A percentile compares a stretch with the other conserved stretches of the same genome.
phyloP scores from a whole-genome alignment of 2,888 invertebrate species.

The Axea sp. region DNA sequence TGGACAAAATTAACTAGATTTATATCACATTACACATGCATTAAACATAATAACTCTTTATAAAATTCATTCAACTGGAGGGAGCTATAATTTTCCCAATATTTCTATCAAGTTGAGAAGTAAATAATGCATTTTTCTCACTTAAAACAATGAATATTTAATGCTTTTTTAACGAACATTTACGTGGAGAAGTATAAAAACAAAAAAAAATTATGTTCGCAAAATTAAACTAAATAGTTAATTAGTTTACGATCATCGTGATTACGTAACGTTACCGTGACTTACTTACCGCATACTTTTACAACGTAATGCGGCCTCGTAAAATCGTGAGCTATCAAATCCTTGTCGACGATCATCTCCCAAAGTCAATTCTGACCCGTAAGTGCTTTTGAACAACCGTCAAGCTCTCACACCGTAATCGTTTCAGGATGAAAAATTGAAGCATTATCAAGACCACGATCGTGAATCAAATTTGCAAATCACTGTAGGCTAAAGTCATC shows the following conservation, averaged over 20 bases:
- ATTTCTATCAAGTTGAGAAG: no score
- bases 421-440: conserved; percentile 58
- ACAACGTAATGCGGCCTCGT: conserved; percentile 42
- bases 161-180: no score
- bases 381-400: conserved; percentile 46
- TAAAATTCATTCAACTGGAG: no score
- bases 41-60: no score
- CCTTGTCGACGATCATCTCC: conserved; percentile 45
- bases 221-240: conserved; percentile 11
- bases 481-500: conserved; percentile 45
- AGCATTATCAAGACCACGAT: conserved; percentile 58
- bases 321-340: conserved; percentile 59
- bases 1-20: no score
- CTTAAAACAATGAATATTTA: no score
- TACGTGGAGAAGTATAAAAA: no score
- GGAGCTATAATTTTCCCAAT: no score
- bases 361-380: conserved; percentile 42
- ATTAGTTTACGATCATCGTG: conserved; percentile 23
- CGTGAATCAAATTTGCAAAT: conserved; percentile 52
- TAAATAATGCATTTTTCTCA: no score
- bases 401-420: conserved; percentile 52
- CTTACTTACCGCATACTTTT: conserved; percentile 47
- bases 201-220: no score
- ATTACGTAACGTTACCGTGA: conserved; percentile 54
- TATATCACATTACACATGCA: no score